Percentiles rank a stretch among this genome's conserved stretches.
phyloP scores from a whole-genome alignment of 2,888 invertebrate species.

The Mayetiola destructor region DNA sequence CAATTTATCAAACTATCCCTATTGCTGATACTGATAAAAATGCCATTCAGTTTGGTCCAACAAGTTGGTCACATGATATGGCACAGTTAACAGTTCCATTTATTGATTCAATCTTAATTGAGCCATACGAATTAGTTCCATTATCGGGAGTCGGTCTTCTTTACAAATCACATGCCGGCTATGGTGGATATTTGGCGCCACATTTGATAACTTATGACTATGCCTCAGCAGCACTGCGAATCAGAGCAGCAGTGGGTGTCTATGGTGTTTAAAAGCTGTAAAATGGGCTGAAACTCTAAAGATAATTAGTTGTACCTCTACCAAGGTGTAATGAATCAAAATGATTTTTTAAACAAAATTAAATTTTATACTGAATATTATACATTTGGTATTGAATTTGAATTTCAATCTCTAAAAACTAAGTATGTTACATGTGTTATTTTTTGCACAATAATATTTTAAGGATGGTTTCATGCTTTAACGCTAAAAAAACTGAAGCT shows the following conservation, averaged over 20 bases:
- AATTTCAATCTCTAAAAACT: too few species aligned
- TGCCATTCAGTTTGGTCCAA: conserved; percentile 38
- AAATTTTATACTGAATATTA: too few species aligned
- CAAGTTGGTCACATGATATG: conserved; percentile 38
- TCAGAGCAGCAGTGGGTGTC: background rate
- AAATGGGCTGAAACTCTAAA: too few species aligned
- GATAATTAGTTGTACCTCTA: too few species aligned
- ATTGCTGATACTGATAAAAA: conserved; percentile 32
- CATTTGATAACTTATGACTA: conserved; percentile 38
- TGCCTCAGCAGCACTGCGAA: background rate
- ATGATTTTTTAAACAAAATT: too few species aligned
- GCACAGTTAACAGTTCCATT: conserved; percentile 44
- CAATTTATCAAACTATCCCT: conserved; percentile 23
- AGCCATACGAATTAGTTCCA: conserved; percentile 34
- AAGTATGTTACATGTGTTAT: too few species aligned
- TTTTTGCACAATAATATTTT: too few species aligned
- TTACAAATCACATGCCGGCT: conserved; percentile 37
- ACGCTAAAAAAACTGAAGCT: too few species aligned
- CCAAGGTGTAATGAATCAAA: too few species aligned
- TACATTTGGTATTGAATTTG: too few species aligned
- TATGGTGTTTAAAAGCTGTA: conserved; percentile 7
- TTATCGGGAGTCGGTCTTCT: conserved; percentile 39
- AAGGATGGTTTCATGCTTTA: too few species aligned
- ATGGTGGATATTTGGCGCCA: conserved; percentile 39
- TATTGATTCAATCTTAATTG: conserved; percentile 38